Evolutionary conservation across 2,888 invertebrate species (phyloP).

Genomic region (Syrista parreyssii): DNA sequence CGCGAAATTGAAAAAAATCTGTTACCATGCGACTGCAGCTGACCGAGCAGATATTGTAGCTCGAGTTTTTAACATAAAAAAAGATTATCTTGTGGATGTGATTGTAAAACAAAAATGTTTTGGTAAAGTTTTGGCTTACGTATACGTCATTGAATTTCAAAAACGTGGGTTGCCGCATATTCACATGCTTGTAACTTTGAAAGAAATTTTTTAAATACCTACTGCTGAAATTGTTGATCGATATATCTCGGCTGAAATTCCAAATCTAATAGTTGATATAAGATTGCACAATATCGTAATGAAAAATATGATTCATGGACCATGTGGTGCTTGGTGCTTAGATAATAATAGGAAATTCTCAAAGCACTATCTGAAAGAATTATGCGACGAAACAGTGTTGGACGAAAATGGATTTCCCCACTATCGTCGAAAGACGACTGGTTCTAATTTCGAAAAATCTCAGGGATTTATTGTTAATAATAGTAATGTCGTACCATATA

Average conservation of each 20-base stretch:
- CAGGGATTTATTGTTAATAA: constrained; percentile 40
- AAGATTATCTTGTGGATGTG: constrained; percentile 40
- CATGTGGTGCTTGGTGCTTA: constrained; percentile 26
- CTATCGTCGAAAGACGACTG: constrained; percentile 26
- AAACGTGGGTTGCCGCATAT: constrained; percentile 44
- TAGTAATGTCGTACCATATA: constrained; percentile 50
- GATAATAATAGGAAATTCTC: constrained; percentile 31
- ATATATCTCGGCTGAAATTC: constrained; percentile 8
- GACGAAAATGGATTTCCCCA: constrained; percentile 31
- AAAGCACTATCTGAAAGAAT: constrained; percentile 37
- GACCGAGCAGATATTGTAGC: constrained; percentile 59
- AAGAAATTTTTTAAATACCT: constrained; percentile 22
- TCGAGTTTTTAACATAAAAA: constrained; percentile 51
- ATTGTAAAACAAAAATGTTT: constrained; percentile 23
- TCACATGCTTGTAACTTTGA: constrained; percentile 24
- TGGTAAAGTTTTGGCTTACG: constrained; percentile 29
- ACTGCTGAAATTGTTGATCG: constrained; percentile 9
- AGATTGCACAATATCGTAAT: constrained; percentile 19
- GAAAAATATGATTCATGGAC: constrained; percentile 33
- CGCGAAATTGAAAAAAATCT: constrained; percentile 56
- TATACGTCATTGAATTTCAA: constrained; percentile 49
- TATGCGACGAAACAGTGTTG: constrained; percentile 22
- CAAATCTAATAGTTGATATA: background rate
- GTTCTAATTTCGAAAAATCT: constrained; percentile 12
- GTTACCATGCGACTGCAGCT: constrained; percentile 29